phyloP scores from a whole-genome alignment of 2,113 vertebrate genomes.

The Morone saxatilis region DNA sequence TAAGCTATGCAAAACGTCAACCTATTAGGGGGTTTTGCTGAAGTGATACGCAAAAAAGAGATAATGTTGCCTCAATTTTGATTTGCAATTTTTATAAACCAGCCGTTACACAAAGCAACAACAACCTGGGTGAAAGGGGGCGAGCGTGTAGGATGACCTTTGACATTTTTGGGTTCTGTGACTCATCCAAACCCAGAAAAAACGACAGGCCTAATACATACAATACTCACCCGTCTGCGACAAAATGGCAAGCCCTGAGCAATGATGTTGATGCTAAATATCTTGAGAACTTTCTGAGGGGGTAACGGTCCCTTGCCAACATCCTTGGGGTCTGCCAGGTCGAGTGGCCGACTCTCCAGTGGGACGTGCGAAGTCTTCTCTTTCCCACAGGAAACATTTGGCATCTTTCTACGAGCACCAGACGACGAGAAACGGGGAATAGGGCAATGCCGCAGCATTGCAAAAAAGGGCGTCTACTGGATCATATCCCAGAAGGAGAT shows the following conservation, averaged over 20 bases:
- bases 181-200: conserved; percentile 10
- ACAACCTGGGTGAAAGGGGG: conserved; percentile 1
- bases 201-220: no score
- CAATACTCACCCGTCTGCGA: conserved; percentile 92
- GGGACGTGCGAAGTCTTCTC: conserved; percentile 82
- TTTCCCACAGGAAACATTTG: conserved; percentile 84
- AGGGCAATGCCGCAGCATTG: conserved; percentile 89
- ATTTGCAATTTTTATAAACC: not conserved
- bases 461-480: conserved; percentile 66
- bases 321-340: conserved; percentile 88
- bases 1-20: not conserved
- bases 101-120: not conserved
- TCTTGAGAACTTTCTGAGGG: conserved; percentile 95
- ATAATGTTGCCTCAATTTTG: not conserved
- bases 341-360: conserved; percentile 83
- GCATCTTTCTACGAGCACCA: conserved; percentile 85
- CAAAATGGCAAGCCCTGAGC: conserved; percentile 96
- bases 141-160: conserved; percentile 38
- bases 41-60: not conserved
- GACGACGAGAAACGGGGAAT: conserved; percentile 81
- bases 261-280: conserved; percentile 99
- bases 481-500: conserved; percentile 77
- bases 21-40: not conserved
- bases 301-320: conserved; percentile 87
- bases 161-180: conserved; percentile 55